A percentile compares a stretch with the other conserved stretches of the same genome.
These are phyloP conservation scores for Synchiropus splendidus DNA, from an alignment of 2,113 vertebrate genomes.

Conservation along the genomic window DNA sequence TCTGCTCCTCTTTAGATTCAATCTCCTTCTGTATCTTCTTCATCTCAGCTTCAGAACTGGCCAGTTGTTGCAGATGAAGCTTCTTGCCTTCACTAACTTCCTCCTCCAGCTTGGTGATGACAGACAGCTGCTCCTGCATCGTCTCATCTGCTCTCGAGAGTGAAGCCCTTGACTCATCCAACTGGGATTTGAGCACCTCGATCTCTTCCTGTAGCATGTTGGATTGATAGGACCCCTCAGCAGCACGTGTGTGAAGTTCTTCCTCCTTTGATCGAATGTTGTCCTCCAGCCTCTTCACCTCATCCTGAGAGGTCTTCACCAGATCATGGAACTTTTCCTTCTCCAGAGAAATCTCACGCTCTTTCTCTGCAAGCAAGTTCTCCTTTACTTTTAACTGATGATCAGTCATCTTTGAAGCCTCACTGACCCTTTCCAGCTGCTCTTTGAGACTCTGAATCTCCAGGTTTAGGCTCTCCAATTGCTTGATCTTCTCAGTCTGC, in stretches of 20 bases:
- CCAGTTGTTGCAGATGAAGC: conserved; percentile 36
- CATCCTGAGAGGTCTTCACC: conserved; percentile 13
- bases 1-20: conserved; percentile 21
- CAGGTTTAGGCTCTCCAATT: conserved; percentile 17
- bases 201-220: conserved; percentile 35
- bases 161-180: conserved; percentile 27
- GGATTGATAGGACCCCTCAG: conserved; percentile 26
- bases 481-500: conserved; percentile 4
- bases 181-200: conserved; percentile 41
- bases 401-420: conserved; percentile 12
- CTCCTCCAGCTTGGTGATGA: conserved; percentile 23
- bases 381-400: conserved; percentile 40
- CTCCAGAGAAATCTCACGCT: conserved; percentile 29
- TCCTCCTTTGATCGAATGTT: conserved; percentile 64
- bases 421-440: conserved; percentile 15
- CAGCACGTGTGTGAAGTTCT: conserved; percentile 45
- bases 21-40: conserved; percentile 16
- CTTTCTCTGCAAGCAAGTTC: conserved; percentile 20
- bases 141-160: conserved; percentile 30
- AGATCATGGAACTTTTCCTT: conserved; percentile 9
- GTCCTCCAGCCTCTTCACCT: conserved; percentile 33
- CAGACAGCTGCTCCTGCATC: conserved; percentile 1
- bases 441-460: conserved; percentile 24
- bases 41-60: conserved; percentile 14
- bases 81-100: conserved; percentile 32